Base-by-base conservation (phyloP, 2,113 vertebrate genomes). In the Apistogramma diplotaenia region DNA sequence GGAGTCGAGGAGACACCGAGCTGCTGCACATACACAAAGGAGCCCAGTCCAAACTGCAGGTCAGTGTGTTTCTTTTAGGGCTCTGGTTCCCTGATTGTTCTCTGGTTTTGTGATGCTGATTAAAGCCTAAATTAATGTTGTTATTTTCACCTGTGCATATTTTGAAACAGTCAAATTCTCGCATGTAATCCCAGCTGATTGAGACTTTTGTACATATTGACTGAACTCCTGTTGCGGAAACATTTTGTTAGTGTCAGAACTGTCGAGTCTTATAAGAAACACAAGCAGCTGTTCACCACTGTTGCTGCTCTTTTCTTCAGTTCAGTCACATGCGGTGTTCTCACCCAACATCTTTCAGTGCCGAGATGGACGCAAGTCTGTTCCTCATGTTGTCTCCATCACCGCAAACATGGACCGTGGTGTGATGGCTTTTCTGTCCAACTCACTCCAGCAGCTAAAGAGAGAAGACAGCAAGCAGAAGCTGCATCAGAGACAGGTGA, bases 401-500 rank as follows among this genome's bases (percentile, higher is more conserved):
- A 96, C 65, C 12, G 95, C 95, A 11, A 95, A 98, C 87, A 86
- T 99, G 83, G 97, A 98, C 87, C 92, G 86, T 21, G 97, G 97
- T 19, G 29, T 94, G 13, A 89, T 97, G 91, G 97, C 97, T 0
- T 97, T 96, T 82, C 94, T 99, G 49, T 96, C 90, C 57, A 97
- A 99, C 92, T 96, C 97, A 8, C 81, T 99, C 12, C 97, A 98
- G 88, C 88, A 95, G 31, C 82, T 93, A 35, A 96, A 95, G 81
- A 96, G 92, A 88, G 92, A 93, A n/a, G 90, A 96, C 61, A 61
- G 90, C 58, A 96, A 94, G 81, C 95, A 95, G 92, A 96, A 91
- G 67, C 90, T 91, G 55, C 90, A 92, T 15, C 96, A 96, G 57
- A 96, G 97, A 93, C 96, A 96, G 95, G 97, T 99, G 86, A 79